Base-by-base conservation (phyloP, 64 coral and sea anemone species). In the Trachythela sp. region DNA sequence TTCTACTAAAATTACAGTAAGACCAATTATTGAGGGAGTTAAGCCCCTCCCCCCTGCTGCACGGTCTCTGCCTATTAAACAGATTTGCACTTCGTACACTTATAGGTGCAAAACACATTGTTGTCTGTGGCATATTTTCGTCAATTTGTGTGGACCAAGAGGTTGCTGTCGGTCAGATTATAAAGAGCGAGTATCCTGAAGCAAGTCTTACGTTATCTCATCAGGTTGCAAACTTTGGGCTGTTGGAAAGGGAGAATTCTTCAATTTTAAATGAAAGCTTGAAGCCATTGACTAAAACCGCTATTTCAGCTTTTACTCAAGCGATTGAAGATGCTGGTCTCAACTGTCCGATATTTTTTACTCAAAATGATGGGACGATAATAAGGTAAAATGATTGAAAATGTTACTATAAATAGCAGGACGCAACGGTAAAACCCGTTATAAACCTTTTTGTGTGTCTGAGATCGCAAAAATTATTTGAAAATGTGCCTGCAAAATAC, bases 311-410 rank as follows among this genome's bases (percentile, higher is more conserved):
- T 8, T 94, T 98, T 87, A 64, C 70, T 48, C 37, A 89, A 32
- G 93, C 95, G 48, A 84, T 94, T 36, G 30, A 77, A 8, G 54
- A 20, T 20, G 43, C 91, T 85, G 93, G 93, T 13, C 85, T 93
- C 13, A 92, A 31, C 0, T 94, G 95, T 58, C 88, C 95, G 40
- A 94, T 94, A 50, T 97, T 92, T 70, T 90, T 97, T 36, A 98
- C 95, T 29, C 95, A 98, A 86, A 98, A 98, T 89, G 93, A 98
- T 94, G 95, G 95, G 2, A 98, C 95, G 33, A 91, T 98, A 85
- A 91, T 93, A 88, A 94, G 92, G 92, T 92, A 54, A 40, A 77
- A 38, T 2, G 54, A 84, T 52, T 3, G 20, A 32, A 20, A 0
- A 20, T 40, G 22, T n/a, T n/a, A n/a, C n/a, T n/a, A n/a, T n/a